These are phyloP conservation scores for Orussus abietinus DNA, from an alignment of 1,140 invertebrate species.

Conservation along the genomic window DNA sequence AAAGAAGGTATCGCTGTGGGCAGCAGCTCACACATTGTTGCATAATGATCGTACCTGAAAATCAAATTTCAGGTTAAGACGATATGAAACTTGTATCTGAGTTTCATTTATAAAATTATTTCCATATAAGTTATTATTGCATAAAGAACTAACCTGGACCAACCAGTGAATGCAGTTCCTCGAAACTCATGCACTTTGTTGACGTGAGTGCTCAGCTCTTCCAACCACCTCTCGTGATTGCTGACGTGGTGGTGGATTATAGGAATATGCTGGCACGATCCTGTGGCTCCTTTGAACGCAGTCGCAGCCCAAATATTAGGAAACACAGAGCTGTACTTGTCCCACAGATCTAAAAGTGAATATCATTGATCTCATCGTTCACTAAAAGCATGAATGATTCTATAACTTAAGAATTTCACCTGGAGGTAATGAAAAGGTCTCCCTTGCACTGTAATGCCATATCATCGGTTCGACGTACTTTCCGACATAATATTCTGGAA, in stretches of 20 bases:
- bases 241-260: constrained; percentile 61
- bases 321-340: constrained; percentile 79
- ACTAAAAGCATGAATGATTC: not conserved
- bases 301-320: constrained; percentile 87
- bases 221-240: constrained; percentile 67
- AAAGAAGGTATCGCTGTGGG: constrained; percentile 77
- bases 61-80: too few species aligned
- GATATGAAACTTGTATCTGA: too few species aligned
- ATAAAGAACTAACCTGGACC: constrained; percentile 65
- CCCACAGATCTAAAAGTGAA: constrained; percentile 60
- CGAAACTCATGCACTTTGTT: constrained; percentile 56
- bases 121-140: too few species aligned
- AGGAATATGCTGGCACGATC: constrained; percentile 69
- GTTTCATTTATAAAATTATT: too few species aligned
- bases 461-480: constrained; percentile 80
- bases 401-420: constrained; percentile 34
- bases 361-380: constrained; percentile 2
- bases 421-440: constrained; percentile 48
- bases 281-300: constrained; percentile 88
- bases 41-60: constrained; percentile 86
- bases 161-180: constrained; percentile 72
- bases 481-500: constrained; percentile 63
- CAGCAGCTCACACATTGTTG: constrained; percentile 88
- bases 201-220: constrained; percentile 53
- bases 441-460: constrained; percentile 64